These are phyloP conservation scores for Microtus pennsylvanicus DNA, from an alignment of 2,113 vertebrate species.

Conservation along the genomic window DNA sequence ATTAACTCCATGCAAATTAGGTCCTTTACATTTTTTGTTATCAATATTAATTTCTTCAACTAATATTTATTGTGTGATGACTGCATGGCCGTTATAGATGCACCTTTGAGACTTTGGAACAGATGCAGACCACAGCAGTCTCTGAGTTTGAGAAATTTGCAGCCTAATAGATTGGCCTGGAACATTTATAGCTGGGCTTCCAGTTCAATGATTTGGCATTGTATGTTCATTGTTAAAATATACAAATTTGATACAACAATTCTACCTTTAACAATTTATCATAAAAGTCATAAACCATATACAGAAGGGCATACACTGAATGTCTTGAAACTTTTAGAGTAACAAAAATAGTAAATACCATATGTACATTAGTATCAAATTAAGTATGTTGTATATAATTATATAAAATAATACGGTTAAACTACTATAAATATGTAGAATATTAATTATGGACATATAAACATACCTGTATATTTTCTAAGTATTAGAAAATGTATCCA, in stretches of 20 bases:
- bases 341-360: slow-evolving; percentile 8
- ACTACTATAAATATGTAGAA: background rate
- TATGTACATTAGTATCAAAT: background rate
- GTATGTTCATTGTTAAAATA: slow-evolving; percentile 24
- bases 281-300: background rate
- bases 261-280: slow-evolving; percentile 33
- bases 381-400: slow-evolving; percentile 14
- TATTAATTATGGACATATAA: background rate
- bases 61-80: background rate
- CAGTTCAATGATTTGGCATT: background rate
- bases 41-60: slow-evolving; percentile 42
- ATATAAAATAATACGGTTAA: background rate
- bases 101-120: background rate
- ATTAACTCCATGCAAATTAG: slow-evolving; percentile 43
- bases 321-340: background rate
- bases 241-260: background rate
- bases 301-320: background rate
- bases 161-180: background rate
- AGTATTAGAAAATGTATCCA: background rate
- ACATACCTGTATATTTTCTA: background rate
- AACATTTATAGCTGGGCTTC: background rate
- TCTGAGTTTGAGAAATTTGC: background rate
- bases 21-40: background rate
- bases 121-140: background rate
- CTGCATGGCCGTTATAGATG: background rate